Percentiles rank a stretch among this genome's conserved stretches.
phyloP scores from a whole-genome alignment of 2,113 vertebrate species.

The Petroica traversi region DNA sequence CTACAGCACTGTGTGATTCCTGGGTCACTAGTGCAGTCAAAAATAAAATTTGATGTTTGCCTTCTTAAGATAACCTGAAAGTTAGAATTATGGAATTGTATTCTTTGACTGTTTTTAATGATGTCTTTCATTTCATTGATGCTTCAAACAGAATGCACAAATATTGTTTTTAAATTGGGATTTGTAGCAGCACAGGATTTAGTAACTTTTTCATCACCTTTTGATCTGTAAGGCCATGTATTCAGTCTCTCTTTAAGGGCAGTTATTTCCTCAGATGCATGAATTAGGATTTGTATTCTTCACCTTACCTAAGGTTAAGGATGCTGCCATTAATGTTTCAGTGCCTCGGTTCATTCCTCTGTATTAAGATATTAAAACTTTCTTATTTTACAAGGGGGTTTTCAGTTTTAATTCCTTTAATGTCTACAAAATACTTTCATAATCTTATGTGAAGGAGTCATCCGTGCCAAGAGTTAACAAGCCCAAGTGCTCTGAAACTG shows the following conservation, averaged over 20 bases:
- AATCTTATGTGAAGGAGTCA: not conserved
- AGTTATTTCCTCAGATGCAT: not conserved
- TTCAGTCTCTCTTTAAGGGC: not conserved
- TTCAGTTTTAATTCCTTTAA: not conserved
- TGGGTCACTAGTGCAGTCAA: not conserved
- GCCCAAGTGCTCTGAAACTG: not conserved
- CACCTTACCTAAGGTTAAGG: not conserved
- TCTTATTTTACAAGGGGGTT: not conserved
- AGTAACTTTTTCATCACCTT: rapidly evolving
- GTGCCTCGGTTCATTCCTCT: not conserved
- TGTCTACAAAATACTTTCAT: not conserved
- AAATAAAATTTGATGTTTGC: not conserved
- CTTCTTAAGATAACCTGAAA: not conserved
- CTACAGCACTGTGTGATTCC: not conserved
- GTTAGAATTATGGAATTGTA: not conserved
- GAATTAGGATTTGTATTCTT: not conserved
- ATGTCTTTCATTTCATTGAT: not conserved
- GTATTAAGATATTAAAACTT: not conserved
- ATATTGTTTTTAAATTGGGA: not conserved
- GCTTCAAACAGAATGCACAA: not conserved
- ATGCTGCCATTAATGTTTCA: not conserved
- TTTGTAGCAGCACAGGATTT: not conserved
- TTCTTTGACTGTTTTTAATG: not conserved
- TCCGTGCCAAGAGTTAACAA: not conserved
- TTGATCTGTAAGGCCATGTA: not conserved